Conservation (phyloP, 1,140 invertebrate species). For the Scaptomyza hsui region DNA sequence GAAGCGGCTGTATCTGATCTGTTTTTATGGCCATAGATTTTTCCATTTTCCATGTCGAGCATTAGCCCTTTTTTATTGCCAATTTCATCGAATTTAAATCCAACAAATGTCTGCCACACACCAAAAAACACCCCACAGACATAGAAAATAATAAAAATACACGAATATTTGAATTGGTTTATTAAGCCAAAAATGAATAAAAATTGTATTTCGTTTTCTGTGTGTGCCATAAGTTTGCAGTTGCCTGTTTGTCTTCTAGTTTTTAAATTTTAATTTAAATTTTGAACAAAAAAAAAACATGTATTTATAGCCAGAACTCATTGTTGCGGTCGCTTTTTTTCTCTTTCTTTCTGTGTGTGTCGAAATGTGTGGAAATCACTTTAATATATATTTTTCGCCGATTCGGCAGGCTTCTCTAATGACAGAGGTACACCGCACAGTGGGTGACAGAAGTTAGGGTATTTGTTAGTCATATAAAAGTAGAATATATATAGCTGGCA, state of each 20-base stretch:
- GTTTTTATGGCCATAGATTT: constrained; percentile 46
- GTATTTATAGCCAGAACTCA: constrained; percentile 69
- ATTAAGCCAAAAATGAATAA: constrained; percentile 41
- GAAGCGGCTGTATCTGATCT: constrained; percentile 17
- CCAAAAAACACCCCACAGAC: constrained; percentile 19
- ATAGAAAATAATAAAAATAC: constrained; percentile 17
- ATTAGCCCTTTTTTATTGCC: constrained; percentile 79
- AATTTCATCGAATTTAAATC: constrained; percentile 68
- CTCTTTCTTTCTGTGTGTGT: constrained; percentile 12
- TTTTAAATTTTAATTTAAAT: constrained; percentile 56
- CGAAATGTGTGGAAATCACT: constrained; percentile 67
- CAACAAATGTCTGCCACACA: constrained; percentile 41
- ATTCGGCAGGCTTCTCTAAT: constrained; percentile 63
- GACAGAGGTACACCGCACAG: constrained; percentile 58
- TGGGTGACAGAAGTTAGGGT: neutral
- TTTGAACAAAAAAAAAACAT: constrained; percentile 35
- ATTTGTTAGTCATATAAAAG: neutral
- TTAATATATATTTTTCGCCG: constrained; percentile 60
- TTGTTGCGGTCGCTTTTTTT: constrained; percentile 66
- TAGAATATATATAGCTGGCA: neutral
- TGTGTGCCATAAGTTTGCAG: constrained; percentile 62
- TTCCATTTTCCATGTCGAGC: constrained; percentile 34
- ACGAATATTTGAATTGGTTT: constrained; percentile 12
- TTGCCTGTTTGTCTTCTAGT: constrained; percentile 28
- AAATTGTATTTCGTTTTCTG: constrained; percentile 8